Base-by-base conservation (phyloP, 2,888 invertebrate species). In the Spatulosminthurus flaviceps region DNA sequence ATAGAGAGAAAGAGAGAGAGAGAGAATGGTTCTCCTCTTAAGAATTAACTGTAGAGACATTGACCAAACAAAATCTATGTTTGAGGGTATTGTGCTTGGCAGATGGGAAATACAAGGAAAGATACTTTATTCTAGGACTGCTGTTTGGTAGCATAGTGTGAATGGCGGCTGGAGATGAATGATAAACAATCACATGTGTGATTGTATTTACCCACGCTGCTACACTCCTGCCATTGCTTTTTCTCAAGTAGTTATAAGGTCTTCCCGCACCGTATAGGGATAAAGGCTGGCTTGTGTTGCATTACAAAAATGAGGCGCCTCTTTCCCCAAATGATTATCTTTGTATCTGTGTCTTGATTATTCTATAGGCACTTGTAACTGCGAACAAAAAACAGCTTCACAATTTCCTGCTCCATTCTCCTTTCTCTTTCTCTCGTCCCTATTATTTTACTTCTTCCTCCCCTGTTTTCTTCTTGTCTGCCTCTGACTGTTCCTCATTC, bases 1-100 rank as follows among this genome's bases (percentile, higher is more conserved):
- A 51, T n/a, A 51, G 5, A 9, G 51, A 51, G 16, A 19, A 51
- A 19, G n/a, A n/a, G n/a, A n/a, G n/a, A n/a, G n/a, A n/a, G n/a
- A n/a, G n/a, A n/a, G n/a, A n/a, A n/a, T n/a, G n/a, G n/a, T n/a
- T n/a, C n/a, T n/a, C n/a, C n/a, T 51, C 51, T 51, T 51, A 16
- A 19, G 51, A n/a, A 19, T 2, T 51, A 51, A 2, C 7, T 51
- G 9, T 51, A 51, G n/a, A 51, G 26, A 11, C 72, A 72, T 51
- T 51, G 43, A 72, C 72, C 21, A 72, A 70, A 70, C 70, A 70
- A 70, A 70, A 70, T 29, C 16, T 67, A 26, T 24, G 28, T 28
- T 7, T 70, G 28, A 13, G 24, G 5, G 11, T 70, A 70, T 70
- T 70, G 70, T 70, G 41, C 34, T 70, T 70, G 70, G 70, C 70